Evolutionary conservation across 1,140 invertebrate genomes (phyloP), one percentile per base, ranked within the genome.

Genomic region (Cepaea nemoralis): DNA sequence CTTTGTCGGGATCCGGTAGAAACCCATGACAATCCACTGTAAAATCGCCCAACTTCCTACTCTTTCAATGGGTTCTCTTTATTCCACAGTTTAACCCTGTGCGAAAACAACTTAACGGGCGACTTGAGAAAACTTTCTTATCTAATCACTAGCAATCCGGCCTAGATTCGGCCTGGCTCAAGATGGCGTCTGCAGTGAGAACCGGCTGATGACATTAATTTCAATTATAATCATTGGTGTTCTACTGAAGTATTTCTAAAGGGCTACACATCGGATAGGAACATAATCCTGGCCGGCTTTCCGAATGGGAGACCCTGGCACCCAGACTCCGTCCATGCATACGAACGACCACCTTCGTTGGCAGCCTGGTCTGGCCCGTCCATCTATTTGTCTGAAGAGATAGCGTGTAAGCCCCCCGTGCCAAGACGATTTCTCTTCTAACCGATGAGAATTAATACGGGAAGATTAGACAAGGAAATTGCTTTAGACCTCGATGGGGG

Each of bases 151-250:
- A 6, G 31, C 39, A 50, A 75, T 45, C 73, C 42, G 19, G 40
- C 6, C 31, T 33, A 75, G 73, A 75, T 50, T 75, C 42, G 3
- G 40, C 73, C 35, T 22, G 39, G 22, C 27, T 70, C 69, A 70
- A 70, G 40, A 70, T 70, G 69, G 69, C 69, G 69, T 39, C 69
- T 42, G 24, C 16, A 63, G 12, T 42, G 55, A 39, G 48, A 22
- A 35, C 14, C 66, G 66, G 1, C 45, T 80, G 77, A 80, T 80
- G 76, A 80, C 82, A 83, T 83, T 83, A 83, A 83, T 83, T 83
- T 83, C 82, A 83, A 83, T 83, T 83, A 83, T 80, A 80, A 83
- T 80, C 77, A 83, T 83, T 37, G 42, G 14, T 48, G 82, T 55
- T 66, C 76, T 39, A 27, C 48, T 14, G 75, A 19, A 31, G 75